Evolutionary conservation across 2,113 vertebrate genomes (phyloP).

Genomic region (Rhabdomys dilectus): DNA sequence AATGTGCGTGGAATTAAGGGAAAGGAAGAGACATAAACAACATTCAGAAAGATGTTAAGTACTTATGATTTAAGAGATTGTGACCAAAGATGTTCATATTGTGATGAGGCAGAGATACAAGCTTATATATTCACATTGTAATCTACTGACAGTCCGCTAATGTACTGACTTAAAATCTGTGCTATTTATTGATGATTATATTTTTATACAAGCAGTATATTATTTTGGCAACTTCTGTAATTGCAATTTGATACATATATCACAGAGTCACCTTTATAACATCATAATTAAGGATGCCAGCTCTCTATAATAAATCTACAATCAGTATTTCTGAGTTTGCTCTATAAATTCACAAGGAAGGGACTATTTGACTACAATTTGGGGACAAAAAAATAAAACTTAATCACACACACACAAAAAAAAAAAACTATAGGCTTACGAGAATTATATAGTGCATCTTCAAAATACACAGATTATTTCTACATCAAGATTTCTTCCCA

Average conservation of each 20-base stretch:
- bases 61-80: not conserved
- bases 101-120: not conserved
- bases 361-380: conserved; percentile 31
- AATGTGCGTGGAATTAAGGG: not conserved
- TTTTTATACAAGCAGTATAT: conserved; percentile 22
- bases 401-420: not conserved
- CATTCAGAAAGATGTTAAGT: not conserved
- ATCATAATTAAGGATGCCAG: conserved; percentile 57
- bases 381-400: conserved; percentile 62
- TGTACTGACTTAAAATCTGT: not conserved
- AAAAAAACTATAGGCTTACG: conserved; percentile 50
- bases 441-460: conserved; percentile 7
- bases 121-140: not conserved
- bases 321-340: conserved; percentile 59
- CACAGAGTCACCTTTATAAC: conserved; percentile 44
- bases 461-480: conserved; percentile 18
- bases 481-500: conserved; percentile 9
- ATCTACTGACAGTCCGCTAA: not conserved
- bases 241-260: not conserved
- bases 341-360: conserved; percentile 11
- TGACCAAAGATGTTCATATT: not conserved
- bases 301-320: conserved; percentile 56
- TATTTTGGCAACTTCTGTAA: conserved; percentile 44
- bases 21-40: not conserved
- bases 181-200: not conserved